These are phyloP conservation scores for Anorthoa munda DNA, from an alignment of 2,888 invertebrate species.

Conservation along the genomic window DNA sequence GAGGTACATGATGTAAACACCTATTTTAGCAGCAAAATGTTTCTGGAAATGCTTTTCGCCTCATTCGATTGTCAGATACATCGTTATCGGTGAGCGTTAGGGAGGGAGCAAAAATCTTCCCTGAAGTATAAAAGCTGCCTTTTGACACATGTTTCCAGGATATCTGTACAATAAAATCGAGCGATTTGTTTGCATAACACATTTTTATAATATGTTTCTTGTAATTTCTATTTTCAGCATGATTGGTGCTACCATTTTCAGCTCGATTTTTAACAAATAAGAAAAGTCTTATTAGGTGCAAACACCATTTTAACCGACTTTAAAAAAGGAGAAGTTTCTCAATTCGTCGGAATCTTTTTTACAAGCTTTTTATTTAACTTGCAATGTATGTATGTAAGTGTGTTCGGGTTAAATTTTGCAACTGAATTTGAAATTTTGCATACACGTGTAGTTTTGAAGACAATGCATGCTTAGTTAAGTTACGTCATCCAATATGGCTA, in stretches of 20 bases:
- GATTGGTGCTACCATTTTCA: neutral
- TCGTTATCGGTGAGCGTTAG: neutral
- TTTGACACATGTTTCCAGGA: slow-evolving; percentile 16
- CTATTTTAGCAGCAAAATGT: slow-evolving; percentile 1
- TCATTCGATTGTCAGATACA: neutral
- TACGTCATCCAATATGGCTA: no score
- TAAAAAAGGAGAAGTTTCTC: no score
- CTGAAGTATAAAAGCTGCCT: neutral
- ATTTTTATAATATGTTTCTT: neutral
- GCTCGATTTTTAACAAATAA: neutral
- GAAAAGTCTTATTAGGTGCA: neutral
- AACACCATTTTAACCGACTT: neutral
- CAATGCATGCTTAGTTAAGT: no score
- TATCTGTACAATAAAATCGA: neutral
- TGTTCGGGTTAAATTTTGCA: no score
- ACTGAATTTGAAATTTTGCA: no score
- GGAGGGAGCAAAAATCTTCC: no score
- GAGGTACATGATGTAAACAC: neutral
- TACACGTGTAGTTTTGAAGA: no score
- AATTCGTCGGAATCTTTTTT: no score
- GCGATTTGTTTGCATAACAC: neutral
- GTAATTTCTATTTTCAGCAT: slow-evolving; percentile 5
- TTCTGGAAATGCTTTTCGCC: slow-evolving; percentile 13
- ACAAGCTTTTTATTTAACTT: no score
- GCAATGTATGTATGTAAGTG: no score